Evolutionary conservation across 1,140 invertebrate genomes (phyloP).

Genomic region (Periplaneta americana): DNA sequence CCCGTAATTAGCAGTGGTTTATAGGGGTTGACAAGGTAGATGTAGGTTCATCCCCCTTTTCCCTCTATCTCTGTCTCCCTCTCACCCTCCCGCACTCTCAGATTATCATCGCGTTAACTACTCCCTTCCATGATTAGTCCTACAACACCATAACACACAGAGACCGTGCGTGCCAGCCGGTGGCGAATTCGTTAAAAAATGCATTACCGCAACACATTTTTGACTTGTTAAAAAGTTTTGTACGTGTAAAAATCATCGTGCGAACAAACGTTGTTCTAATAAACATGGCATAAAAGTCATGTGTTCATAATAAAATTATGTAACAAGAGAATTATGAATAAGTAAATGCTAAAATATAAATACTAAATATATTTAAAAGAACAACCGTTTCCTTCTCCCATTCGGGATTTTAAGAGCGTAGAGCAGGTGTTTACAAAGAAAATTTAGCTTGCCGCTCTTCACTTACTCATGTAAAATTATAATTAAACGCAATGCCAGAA

Average conservation of each 20-base stretch:
- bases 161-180: not conserved
- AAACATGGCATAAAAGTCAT: not conserved
- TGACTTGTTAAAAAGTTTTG: not conserved
- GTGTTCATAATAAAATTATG: not conserved
- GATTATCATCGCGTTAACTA: not conserved
- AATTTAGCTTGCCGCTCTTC: too few relatives aligned
- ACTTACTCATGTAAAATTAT: too few relatives aligned
- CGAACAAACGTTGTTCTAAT: not conserved
- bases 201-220: not conserved
- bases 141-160: not conserved
- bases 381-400: too few relatives aligned
- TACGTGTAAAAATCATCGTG: not conserved
- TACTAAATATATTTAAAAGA: too few relatives aligned
- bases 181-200: not conserved
- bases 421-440: too few relatives aligned
- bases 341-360: too few relatives aligned
- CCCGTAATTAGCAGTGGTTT: conserved; percentile 9
- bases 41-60: not conserved
- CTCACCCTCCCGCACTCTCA: not conserved
- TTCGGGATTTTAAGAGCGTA: too few relatives aligned
- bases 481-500: too few relatives aligned
- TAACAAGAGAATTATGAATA: too few relatives aligned
- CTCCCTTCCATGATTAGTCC: not conserved
- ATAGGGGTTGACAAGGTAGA: conserved; percentile 11
- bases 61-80: not conserved